phyloP scores from a whole-genome alignment of 2,113 vertebrate species.

The Spea multiplicata region DNA sequence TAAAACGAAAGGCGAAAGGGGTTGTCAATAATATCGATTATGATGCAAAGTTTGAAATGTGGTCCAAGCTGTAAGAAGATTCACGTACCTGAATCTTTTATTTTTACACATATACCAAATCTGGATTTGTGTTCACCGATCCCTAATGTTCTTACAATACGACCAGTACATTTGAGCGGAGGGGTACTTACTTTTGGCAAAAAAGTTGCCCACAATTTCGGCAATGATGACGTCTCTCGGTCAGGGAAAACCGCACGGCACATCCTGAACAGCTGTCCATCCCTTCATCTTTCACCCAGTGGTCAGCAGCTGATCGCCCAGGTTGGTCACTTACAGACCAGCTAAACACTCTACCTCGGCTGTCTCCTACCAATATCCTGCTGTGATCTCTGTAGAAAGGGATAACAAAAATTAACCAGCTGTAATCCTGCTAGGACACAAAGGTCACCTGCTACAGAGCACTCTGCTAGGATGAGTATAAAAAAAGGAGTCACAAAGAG shows the following conservation, averaged over 20 bases:
- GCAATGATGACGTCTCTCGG: conserved; percentile 93
- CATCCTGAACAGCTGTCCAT: conserved; percentile 94
- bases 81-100: too few relatives aligned
- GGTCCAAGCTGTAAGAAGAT: too few relatives aligned
- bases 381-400: conserved; percentile 85
- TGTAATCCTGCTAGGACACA: too few relatives aligned
- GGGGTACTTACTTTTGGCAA: conserved; percentile 89
- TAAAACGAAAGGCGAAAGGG: too few relatives aligned
- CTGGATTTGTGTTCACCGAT: not conserved
- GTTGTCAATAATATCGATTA: too few relatives aligned
- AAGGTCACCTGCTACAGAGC: too few relatives aligned
- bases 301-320: conserved; percentile 89
- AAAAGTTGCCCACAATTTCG: conserved; percentile 98
- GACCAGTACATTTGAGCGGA: not conserved
- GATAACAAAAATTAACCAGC: not conserved
- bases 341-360: conserved; percentile 92
- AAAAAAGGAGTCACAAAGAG: too few relatives aligned
- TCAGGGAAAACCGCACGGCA: conserved; percentile 88
- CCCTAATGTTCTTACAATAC: not conserved
- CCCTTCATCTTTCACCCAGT: conserved; percentile 98
- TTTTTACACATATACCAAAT: too few relatives aligned
- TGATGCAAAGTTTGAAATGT: too few relatives aligned
- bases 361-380: conserved; percentile 92
- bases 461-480: too few relatives aligned
- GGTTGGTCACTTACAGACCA: conserved; percentile 98